phyloP scores from a whole-genome alignment of 2,797 vertebrate species.

The Anniella stebbinsi region DNA sequence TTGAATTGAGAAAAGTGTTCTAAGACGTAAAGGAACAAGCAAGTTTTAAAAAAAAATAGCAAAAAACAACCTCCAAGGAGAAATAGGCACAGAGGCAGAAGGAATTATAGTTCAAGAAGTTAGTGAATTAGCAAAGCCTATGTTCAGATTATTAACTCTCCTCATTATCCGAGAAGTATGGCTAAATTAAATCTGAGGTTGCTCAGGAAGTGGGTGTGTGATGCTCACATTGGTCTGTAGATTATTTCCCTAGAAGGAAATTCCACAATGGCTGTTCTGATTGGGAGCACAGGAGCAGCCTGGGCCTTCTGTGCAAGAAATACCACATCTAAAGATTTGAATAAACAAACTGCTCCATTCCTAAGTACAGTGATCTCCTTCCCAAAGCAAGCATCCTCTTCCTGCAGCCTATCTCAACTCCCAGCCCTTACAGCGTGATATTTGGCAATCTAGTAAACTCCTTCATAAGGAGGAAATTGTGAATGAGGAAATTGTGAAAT shows the following conservation, averaged over 20 bases:
- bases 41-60: constrained; percentile 23
- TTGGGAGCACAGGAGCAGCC: constrained; percentile 24
- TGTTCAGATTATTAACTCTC: constrained; percentile 27
- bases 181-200: constrained; percentile 7
- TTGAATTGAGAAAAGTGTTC: constrained; percentile 39
- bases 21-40: background rate
- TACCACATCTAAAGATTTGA: constrained; percentile 35
- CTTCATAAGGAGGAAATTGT: constrained; percentile 44
- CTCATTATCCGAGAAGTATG: background rate
- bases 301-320: constrained; percentile 35
- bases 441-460: constrained; percentile 40
- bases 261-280: constrained; percentile 36
- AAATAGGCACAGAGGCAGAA: constrained; percentile 47
- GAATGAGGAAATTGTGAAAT: constrained; percentile 43
- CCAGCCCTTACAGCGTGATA: constrained; percentile 44
- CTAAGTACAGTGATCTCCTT: constrained; percentile 33
- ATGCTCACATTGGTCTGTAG: constrained; percentile 2
- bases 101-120: background rate
- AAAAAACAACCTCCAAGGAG: constrained; percentile 40
- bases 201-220: constrained; percentile 56
- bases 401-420: constrained; percentile 30
- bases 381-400: constrained; percentile 17
- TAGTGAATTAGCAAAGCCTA: background rate
- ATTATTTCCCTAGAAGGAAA: constrained; percentile 65
- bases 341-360: constrained; percentile 53